These are phyloP conservation scores for Tylochromis polylepis DNA, from an alignment of 2,113 vertebrate species.

Conservation along the genomic window DNA sequence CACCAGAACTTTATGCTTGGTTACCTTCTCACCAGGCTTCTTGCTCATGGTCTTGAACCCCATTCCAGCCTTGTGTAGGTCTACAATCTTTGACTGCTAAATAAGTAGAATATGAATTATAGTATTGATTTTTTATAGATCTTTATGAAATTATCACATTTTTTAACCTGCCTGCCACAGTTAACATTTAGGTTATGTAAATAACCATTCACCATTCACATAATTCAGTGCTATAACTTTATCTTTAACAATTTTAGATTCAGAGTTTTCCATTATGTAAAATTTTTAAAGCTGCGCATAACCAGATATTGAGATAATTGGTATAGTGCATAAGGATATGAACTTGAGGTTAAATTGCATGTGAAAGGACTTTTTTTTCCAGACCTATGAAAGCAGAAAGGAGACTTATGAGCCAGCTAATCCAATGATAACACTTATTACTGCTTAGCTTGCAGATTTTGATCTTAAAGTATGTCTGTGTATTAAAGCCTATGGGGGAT, in stretches of 20 bases:
- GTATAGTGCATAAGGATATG: constrained; percentile 34
- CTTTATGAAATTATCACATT: not conserved
- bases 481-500: not conserved
- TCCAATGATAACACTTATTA: constrained; percentile 58
- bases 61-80: not conserved
- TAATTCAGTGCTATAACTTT: not conserved
- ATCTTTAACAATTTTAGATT: not conserved
- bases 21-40: not conserved
- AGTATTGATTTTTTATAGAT: not conserved
- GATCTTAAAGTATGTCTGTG: constrained; percentile 14
- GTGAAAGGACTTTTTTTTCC: constrained; percentile 53
- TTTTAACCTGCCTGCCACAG: not conserved
- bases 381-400: constrained; percentile 45
- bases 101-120: not conserved
- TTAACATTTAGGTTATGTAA: not conserved
- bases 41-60: not conserved
- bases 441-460: constrained; percentile 38
- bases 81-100: not conserved
- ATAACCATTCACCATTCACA: not conserved
- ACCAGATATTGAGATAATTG: constrained; percentile 36
- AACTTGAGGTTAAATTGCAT: constrained; percentile 53
- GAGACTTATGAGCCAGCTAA: constrained; percentile 51
- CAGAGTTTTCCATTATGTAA: not conserved
- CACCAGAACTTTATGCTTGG: not conserved
- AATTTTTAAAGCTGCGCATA: constrained; percentile 4